Evolutionary conservation across 2,113 vertebrate species (phyloP).

Genomic region (Campylomormyrus tamandua): DNA sequence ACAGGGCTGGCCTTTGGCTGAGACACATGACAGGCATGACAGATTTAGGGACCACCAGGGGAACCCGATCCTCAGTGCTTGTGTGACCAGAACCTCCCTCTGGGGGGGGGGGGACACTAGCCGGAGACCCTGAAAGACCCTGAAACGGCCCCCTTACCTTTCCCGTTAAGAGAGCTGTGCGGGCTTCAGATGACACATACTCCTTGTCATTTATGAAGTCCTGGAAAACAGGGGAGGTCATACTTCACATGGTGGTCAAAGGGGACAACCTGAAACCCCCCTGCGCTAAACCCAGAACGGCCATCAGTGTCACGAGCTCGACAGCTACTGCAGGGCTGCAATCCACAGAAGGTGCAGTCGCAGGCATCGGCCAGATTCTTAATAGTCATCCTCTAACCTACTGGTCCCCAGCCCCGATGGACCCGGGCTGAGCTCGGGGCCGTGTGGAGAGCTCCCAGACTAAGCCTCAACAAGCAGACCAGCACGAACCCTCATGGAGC

Average conservation of each 20-base stretch:
- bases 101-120: too few relatives aligned
- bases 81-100: not conserved
- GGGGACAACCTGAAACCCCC: not conserved
- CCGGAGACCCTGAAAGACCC: not conserved
- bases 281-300: not conserved
- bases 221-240: conserved; percentile 45
- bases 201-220: conserved; percentile 92
- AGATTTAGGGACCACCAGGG: not conserved
- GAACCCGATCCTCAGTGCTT: not conserved
- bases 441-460: not conserved
- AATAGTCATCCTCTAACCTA: not conserved
- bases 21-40: not conserved
- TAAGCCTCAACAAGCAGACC: not conserved
- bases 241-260: not conserved
- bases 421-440: not conserved
- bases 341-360: not conserved
- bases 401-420: not conserved
- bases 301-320: not conserved
- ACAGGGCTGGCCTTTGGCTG: conserved; percentile 87
- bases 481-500: not conserved
- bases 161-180: conserved; percentile 84
- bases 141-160: conserved; percentile 66
- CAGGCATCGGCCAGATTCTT: not conserved
- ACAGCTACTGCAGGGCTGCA: not conserved
- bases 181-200: conserved; percentile 83